phyloP scores from a whole-genome alignment of 2,888 invertebrate genomes.

The Hoplodrina ambigua region DNA sequence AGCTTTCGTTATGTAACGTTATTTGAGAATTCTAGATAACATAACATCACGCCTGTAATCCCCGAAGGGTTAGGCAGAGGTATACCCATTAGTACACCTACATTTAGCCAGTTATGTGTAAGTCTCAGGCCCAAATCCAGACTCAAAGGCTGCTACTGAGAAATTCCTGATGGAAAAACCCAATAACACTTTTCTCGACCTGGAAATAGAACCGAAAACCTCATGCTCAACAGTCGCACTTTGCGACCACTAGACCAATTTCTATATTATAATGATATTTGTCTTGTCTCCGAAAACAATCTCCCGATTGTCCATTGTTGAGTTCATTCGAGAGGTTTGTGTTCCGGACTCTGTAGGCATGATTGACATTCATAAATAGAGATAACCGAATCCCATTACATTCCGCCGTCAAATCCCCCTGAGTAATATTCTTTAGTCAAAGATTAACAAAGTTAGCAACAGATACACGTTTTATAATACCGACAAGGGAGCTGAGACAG shows the following conservation, averaged over 20 bases:
- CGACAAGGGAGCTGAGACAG: constrained; percentile 39
- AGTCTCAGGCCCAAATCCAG: no score
- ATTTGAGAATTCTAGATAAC: not conserved
- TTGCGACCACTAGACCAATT: no score
- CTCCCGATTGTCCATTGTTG: not conserved
- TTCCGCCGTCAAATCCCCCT: constrained; percentile 5
- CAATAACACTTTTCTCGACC: no score
- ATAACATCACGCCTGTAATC: no score
- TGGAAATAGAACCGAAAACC: no score
- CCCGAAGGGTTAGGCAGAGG: no score
- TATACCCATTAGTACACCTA: no score
- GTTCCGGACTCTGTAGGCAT: not conserved
- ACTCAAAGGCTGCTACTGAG: no score
- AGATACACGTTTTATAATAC: constrained; percentile 51
- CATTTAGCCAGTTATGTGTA: no score
- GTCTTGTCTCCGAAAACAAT: not conserved
- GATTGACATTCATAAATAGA: constrained; percentile 47
- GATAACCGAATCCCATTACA: constrained; percentile 15
- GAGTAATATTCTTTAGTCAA: constrained; percentile 41
- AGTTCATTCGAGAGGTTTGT: not conserved
- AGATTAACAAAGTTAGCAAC: constrained; percentile 53
- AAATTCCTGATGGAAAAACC: no score
- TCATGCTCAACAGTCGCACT: no score
- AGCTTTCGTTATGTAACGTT: constrained; percentile 5
- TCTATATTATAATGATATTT: constrained; percentile 5